These are phyloP conservation scores for Cabera pusaria DNA, from an alignment of 2,888 invertebrate species.

Conservation along the genomic window DNA sequence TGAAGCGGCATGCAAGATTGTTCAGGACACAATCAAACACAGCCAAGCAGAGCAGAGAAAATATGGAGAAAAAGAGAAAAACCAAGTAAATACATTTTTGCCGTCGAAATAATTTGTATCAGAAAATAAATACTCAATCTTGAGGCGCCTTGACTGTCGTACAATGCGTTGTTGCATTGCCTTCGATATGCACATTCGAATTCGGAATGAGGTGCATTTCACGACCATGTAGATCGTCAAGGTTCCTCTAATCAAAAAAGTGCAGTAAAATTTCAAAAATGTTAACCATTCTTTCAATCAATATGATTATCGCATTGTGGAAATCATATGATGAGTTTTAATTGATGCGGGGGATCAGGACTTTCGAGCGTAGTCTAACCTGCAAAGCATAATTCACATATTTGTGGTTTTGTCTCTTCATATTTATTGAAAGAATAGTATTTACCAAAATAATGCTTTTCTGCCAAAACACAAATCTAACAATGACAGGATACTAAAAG, in stretches of 20 bases:
- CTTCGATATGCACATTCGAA: slow-evolving; percentile 14
- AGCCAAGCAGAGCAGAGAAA: slow-evolving; percentile 93
- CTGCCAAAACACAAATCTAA: slow-evolving; percentile 74
- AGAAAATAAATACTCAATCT: slow-evolving; percentile 78
- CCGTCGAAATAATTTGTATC: slow-evolving; percentile 76
- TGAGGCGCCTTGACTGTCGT: slow-evolving; percentile 73
- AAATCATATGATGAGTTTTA: slow-evolving; percentile 5
- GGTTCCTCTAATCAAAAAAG: slow-evolving; percentile 74
- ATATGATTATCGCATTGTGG: slow-evolving; percentile 26
- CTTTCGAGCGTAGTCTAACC: slow-evolving; percentile 13
- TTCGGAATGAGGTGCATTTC: slow-evolving; percentile 25
- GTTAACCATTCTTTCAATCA: slow-evolving; percentile 61
- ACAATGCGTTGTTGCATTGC: slow-evolving; percentile 28
- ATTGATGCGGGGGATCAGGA: slow-evolving; percentile 12
- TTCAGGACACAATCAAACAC: slow-evolving; percentile 92
- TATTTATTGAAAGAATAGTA: slow-evolving; percentile 60
- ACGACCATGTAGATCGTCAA: slow-evolving; percentile 53
- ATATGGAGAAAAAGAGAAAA: slow-evolving; percentile 90
- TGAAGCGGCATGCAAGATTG: slow-evolving; percentile 90
- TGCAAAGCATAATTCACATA: slow-evolving; percentile 9
- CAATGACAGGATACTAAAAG: slow-evolving; percentile 27
- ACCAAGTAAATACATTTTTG: slow-evolving; percentile 88
- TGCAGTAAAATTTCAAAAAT: slow-evolving; percentile 77
- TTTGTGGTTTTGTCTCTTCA: not conserved
- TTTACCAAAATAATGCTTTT: slow-evolving; percentile 65